Evolutionary conservation across 2,113 vertebrate genomes (phyloP), one percentile per base, ranked within the genome.

Genomic region (Australoheros scitulus): DNA sequence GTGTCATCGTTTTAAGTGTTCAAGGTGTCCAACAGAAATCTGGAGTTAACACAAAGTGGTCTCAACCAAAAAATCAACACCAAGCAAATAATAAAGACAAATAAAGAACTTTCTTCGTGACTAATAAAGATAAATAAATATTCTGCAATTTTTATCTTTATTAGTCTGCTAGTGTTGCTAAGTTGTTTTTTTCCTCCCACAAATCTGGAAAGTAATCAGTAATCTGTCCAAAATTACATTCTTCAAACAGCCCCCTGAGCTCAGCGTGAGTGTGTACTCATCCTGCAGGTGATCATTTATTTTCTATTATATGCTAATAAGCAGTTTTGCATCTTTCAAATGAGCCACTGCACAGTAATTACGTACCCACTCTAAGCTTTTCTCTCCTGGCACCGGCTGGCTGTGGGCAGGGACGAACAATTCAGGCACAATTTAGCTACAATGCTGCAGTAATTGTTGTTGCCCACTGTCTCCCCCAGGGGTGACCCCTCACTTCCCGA

Each of bases 401-500:
- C 84, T 92, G 93, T 91, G 90, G 91, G 93, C 91, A 89, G 87
- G 88, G 89, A 92, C 88, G n/a, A 94, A 93, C 94, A 93, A 93
- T 93, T 95, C 92, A 92, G 87, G 91, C 87, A 91, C 92, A 94
- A 94, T 95, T 94, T 92, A 93, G 90, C 91, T 90, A 92, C 94
- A 94, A 94, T 92, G 91, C 90, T 80, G 91, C 86, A 76, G 90
- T 95, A 96, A 95, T 96, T 94, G 92, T 93, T 94, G 92, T 92
- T 92, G 91, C 92, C 92, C 94, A 93, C 94, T 82, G 90, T 93
- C 95, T 94, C 92, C 91, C 93, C 88, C 82, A 86, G 89, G 91
- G 90, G 93, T 93, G 93, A 93, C 92, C 93, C 84, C 82, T 92
- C 87, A 83, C 91, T 91, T 94, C 91, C 91, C 88, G 55, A 93